These are phyloP conservation scores for Xestobium rufovillosum DNA, from an alignment of 2,888 invertebrate species.

Conservation along the genomic window DNA sequence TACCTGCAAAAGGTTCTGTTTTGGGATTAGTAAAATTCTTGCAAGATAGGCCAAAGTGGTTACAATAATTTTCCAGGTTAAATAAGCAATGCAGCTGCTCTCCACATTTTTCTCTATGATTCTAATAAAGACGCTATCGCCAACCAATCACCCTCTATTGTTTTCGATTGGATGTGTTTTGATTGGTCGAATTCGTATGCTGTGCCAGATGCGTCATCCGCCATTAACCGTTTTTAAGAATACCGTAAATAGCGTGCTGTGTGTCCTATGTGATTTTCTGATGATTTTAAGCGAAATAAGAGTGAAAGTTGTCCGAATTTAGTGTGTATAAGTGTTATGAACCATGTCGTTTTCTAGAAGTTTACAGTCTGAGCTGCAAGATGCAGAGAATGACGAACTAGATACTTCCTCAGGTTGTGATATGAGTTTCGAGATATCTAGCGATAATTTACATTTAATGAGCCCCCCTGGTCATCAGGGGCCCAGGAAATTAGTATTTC, in stretches of 20 bases:
- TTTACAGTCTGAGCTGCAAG: conserved; percentile 28
- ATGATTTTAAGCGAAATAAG: conserved; percentile 11
- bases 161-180: conserved; percentile 11
- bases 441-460: conserved; percentile 37
- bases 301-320: conserved; percentile 12
- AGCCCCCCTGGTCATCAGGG: conserved; percentile 50
- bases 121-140: no score
- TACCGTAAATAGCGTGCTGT: conserved; percentile 12
- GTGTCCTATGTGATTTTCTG: conserved; percentile 17
- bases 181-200: conserved; percentile 34
- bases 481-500: conserved; percentile 56
- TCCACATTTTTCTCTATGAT: no score
- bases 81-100: no score
- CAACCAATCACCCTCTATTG: conserved; percentile 17
- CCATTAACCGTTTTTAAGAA: conserved; percentile 29
- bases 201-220: conserved; percentile 31
- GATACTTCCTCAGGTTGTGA: conserved; percentile 51
- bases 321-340: no score
- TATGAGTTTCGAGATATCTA: conserved; percentile 57
- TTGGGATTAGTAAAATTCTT: no score
- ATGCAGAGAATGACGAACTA: conserved; percentile 32
- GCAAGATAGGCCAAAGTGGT: no score
- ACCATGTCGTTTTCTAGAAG: conserved; percentile 31
- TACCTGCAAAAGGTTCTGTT: no score
- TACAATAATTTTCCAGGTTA: no score